A percentile compares a stretch with the other conserved stretches of the same genome.
Conservation (phyloP, 2,113 vertebrate species). For the Tiliqua scincoides region DNA sequence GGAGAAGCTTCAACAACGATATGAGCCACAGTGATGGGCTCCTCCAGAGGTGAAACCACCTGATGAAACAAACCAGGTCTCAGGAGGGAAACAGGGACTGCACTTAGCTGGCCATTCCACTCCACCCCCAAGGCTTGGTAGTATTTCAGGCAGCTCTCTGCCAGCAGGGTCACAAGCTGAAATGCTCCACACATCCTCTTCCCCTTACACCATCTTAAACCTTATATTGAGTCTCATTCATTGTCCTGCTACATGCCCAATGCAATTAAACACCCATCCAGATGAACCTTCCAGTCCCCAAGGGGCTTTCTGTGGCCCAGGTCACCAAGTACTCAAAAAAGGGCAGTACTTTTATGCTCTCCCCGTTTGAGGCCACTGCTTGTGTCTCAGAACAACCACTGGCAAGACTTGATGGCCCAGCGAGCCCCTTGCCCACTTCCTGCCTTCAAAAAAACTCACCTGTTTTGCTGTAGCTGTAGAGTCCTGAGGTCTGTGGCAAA, state of each 20-base stretch:
- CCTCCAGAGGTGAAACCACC: constrained; percentile 72
- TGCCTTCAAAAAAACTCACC: constrained; percentile 45
- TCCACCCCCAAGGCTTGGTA: background rate
- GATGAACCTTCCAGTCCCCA: rapidly evolving
- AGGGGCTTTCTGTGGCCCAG: too few species aligned
- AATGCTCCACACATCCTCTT: background rate
- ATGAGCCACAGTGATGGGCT: constrained; percentile 79
- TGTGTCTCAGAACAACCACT: background rate
- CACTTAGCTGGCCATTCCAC: background rate
- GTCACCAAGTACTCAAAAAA: background rate
- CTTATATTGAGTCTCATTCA: background rate
- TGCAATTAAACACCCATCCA: too few species aligned
- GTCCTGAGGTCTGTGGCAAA: constrained; percentile 77
- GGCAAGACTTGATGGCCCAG: constrained; percentile 9
- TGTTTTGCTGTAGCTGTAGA: constrained; percentile 38
- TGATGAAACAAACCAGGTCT: constrained; percentile 45
- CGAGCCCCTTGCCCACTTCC: constrained; percentile 72
- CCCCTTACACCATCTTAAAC: background rate
- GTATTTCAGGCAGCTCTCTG: background rate
- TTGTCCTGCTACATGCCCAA: too few species aligned
- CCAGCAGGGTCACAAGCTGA: background rate
- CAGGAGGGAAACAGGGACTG: background rate
- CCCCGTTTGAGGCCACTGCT: constrained; percentile 21
- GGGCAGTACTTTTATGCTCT: background rate
- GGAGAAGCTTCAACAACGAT: constrained; percentile 79